Evolutionary conservation across 2,797 vertebrate species (phyloP).

Genomic region (Sebastes oblongus): DNA sequence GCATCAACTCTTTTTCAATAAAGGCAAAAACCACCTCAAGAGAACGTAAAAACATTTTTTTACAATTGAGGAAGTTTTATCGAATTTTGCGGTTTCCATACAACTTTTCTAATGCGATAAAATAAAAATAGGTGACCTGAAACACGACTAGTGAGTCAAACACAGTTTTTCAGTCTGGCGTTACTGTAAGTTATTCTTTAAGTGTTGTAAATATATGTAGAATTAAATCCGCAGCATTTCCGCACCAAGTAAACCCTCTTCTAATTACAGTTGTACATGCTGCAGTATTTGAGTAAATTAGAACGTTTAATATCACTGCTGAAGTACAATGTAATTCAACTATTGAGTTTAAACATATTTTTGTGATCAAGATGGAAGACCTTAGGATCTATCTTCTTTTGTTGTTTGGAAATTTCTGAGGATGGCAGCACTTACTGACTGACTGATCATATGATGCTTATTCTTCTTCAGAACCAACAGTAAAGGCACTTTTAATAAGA

Average conservation of each 20-base stretch:
- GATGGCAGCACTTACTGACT: background rate
- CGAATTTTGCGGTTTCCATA: too few relatives aligned
- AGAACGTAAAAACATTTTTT: too few relatives aligned
- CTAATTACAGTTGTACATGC: background rate
- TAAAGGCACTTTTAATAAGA: constrained; percentile 10
- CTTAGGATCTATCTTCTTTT: background rate
- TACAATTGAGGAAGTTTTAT: too few relatives aligned
- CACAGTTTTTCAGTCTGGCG: background rate
- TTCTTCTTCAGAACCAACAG: background rate
- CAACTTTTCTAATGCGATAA: too few relatives aligned
- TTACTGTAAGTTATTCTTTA: background rate
- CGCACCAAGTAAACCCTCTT: background rate
- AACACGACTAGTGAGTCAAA: background rate
- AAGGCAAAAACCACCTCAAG: too few relatives aligned
- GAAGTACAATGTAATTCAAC: background rate
- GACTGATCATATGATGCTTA: background rate
- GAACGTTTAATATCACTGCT: background rate
- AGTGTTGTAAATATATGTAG: background rate
- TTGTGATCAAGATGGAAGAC: background rate
- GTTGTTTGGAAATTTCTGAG: background rate
- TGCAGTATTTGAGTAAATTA: background rate
- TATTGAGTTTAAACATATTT: background rate
- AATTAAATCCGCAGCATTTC: background rate
- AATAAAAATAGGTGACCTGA: too few relatives aligned
- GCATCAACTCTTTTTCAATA: too few relatives aligned